Conservation (phyloP, 2,113 vertebrate genomes). For the Hylia prasina region DNA sequence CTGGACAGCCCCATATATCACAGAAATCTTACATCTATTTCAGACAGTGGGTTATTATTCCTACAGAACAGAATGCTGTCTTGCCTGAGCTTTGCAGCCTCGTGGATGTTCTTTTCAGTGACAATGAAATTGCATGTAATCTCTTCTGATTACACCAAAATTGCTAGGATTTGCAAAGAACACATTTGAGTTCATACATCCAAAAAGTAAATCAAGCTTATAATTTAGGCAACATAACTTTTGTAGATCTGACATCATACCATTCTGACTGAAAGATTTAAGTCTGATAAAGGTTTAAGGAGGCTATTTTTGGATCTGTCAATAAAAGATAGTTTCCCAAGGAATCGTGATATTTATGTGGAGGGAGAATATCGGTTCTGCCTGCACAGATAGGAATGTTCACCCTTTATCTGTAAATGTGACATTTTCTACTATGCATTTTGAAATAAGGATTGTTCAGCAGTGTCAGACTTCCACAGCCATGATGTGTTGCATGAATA, state of each 20-base stretch:
- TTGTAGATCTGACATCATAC: not conserved
- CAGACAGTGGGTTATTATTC: not conserved
- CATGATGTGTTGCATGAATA: not conserved
- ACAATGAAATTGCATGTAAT: conserved; percentile 29
- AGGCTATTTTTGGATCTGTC: not conserved
- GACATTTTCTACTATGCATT: not conserved
- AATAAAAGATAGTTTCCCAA: not conserved
- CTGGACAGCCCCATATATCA: not conserved
- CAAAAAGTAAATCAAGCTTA: conserved; percentile 34
- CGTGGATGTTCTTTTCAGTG: not conserved
- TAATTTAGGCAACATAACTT: conserved; percentile 20
- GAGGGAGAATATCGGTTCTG: not conserved
- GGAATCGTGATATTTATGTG: not conserved
- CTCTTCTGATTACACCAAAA: conserved; percentile 37
- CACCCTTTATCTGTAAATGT: conserved; percentile 1
- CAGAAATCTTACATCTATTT: not conserved
- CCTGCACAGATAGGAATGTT: not conserved
- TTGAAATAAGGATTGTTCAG: not conserved
- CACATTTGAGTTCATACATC: conserved; percentile 2
- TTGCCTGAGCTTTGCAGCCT: not conserved
- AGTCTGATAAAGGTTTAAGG: not conserved
- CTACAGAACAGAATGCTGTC: not conserved
- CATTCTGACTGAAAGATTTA: not conserved
- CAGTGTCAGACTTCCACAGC: not conserved
- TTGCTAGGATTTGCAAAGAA: conserved; percentile 37